phyloP scores from a whole-genome alignment of 2,888 invertebrate genomes.

The Eupithecia pulchellata region DNA sequence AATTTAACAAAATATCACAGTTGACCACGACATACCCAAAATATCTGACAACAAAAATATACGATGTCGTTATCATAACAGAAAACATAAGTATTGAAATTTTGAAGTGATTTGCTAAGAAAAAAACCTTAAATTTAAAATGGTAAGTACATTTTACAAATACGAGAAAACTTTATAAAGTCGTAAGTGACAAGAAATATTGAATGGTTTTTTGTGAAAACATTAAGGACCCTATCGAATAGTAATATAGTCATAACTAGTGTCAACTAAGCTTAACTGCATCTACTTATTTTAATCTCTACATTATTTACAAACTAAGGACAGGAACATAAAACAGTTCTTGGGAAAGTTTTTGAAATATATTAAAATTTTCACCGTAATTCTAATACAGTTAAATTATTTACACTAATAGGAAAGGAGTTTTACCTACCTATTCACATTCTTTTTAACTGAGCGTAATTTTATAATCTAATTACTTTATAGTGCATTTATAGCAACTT shows the following conservation, averaged over 20 bases:
- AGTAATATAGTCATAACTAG: conserved; percentile 49
- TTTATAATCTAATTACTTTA: conserved; percentile 61
- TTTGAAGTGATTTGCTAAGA: conserved; percentile 53
- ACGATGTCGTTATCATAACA: conserved; percentile 50
- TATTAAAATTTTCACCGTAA: conserved; percentile 76
- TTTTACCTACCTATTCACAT: conserved; percentile 75
- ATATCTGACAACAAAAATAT: conserved; percentile 67
- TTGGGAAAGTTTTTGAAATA: conserved; percentile 79
- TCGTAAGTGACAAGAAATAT: conserved; percentile 69
- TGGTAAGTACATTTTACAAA: conserved; percentile 81
- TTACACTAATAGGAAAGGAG: conserved; percentile 73
- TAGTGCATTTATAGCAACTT: conserved; percentile 74
- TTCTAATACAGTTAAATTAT: conserved; percentile 71
- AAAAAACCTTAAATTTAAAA: conserved; percentile 63
- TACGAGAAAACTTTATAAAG: conserved; percentile 66
- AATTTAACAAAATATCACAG: conserved; percentile 86
- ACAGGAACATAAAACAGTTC: conserved; percentile 84
- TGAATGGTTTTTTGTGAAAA: conserved; percentile 71
- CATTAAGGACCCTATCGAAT: conserved; percentile 66
- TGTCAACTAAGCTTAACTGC: conserved; percentile 57
- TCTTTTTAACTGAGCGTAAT: conserved; percentile 75
- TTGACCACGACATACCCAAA: conserved; percentile 79
- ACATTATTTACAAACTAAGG: conserved; percentile 80
- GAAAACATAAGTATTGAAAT: conserved; percentile 35
- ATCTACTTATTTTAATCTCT: conserved; percentile 65